Percentiles rank a stretch among this genome's conserved stretches.
phyloP scores from a whole-genome alignment of 2,888 invertebrate genomes.

The Byasa hedistus region DNA sequence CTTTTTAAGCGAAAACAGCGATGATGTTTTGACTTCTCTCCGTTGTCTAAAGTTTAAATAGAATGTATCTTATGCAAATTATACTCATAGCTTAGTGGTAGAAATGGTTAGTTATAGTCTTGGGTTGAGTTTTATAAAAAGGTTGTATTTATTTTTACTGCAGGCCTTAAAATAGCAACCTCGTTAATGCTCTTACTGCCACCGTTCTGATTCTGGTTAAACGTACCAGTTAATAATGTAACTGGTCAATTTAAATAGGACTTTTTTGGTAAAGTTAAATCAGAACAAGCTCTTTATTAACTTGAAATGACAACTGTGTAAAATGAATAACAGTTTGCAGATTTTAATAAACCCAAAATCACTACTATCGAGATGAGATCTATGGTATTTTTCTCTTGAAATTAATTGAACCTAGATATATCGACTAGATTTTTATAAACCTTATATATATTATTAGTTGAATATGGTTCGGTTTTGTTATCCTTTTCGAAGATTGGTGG shows the following conservation, averaged over 20 bases:
- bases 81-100: not conserved
- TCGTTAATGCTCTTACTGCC: not conserved
- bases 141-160: not conserved
- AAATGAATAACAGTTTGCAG: not conserved
- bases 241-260: not conserved
- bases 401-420: too few species aligned
- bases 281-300: not conserved
- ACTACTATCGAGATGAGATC: too few species aligned
- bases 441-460: too few species aligned
- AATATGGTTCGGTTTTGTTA: too few species aligned
- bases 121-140: not conserved
- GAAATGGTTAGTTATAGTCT: too few species aligned
- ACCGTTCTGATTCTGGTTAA: not conserved
- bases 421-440: too few species aligned
- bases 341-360: too few species aligned
- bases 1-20: conserved; percentile 10
- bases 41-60: conserved; percentile 10
- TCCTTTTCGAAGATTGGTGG: too few species aligned
- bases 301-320: not conserved
- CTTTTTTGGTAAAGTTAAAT: not conserved
- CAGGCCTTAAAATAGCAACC: not conserved
- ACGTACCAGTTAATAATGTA: not conserved
- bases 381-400: too few species aligned
- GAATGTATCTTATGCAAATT: not conserved
- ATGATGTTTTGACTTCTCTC: conserved; percentile 11